Base-by-base conservation (phyloP, 2,888 invertebrate genomes). In the Erebia ligea region DNA sequence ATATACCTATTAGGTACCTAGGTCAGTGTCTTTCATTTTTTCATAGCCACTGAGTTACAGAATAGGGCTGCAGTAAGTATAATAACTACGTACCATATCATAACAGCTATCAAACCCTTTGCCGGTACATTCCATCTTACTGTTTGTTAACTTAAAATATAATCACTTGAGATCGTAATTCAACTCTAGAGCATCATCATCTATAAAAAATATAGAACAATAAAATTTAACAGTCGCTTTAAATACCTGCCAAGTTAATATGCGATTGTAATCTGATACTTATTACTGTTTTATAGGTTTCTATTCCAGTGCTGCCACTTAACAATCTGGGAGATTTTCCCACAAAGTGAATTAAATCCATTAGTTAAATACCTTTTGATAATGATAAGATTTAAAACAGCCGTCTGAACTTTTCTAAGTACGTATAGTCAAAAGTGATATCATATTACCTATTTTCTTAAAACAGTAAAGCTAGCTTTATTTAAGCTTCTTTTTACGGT, bases 281-380 rank as follows among this genome's bases (percentile, higher is more conserved):
- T 62, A 62, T 48, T 48, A 62, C 64, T n/a, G 13, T 64, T 64
- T 64, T 54, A 64, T 64, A 64, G 64, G 17, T 50, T 64, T 64
- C 17, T 40, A 34, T 64, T 40, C 54, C 34, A 40, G 54, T 54
- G 64, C 13, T 17, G 64, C 64, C 40, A 64, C 64, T 52, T 19
- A 52, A 54, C 54, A 40, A 64, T 40, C 64, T 64, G 40, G 17
- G 52, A 64, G 52, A 40, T 54, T 64, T 40, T 64, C 64, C 17
- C 64, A 64, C 64, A 64, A 52, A 34, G 25, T 64, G 63, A 15
- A 34, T 64, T 17, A 52, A 64, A 64, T 64, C 63, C 52, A 40
- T 52, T 64, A 52, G 17, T n/a, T n/a, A n/a, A n/a, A n/a, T n/a
- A n/a, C 40, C 11, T 64, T 52, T 54, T 54, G 64, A 64, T 64